Evolutionary conservation across 2,113 vertebrate genomes (phyloP).

Genomic region (Coregonus clupeaformis): DNA sequence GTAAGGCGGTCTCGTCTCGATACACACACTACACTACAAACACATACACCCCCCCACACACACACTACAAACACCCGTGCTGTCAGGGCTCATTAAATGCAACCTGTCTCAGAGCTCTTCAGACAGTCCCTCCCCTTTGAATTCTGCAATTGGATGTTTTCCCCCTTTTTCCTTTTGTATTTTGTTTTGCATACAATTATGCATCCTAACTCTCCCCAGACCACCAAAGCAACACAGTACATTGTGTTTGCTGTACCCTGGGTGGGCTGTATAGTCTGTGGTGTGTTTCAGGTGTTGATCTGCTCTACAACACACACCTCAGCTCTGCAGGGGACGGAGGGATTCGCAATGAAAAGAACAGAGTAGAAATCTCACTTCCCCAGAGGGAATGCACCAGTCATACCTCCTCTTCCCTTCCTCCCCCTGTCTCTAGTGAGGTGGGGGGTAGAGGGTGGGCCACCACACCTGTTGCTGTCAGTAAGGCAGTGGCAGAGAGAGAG

Average conservation of each 20-base stretch:
- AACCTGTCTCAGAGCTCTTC: slow-evolving; percentile 47
- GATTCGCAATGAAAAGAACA: slow-evolving; percentile 49
- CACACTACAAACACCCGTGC: slow-evolving; percentile 18
- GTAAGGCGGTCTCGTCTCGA: not conserved
- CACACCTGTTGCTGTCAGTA: slow-evolving; percentile 72
- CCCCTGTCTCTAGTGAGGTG: slow-evolving; percentile 38
- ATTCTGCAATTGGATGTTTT: slow-evolving; percentile 14
- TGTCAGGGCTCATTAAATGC: slow-evolving; percentile 35
- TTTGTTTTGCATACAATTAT: slow-evolving; percentile 28
- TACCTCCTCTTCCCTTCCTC: slow-evolving; percentile 6
- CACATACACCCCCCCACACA: slow-evolving; percentile 24
- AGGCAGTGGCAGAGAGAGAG: slow-evolving; percentile 30
- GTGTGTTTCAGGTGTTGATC: slow-evolving; percentile 45
- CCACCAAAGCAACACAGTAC: slow-evolving; percentile 29
- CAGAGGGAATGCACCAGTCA: not conserved
- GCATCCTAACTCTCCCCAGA: slow-evolving; percentile 27
- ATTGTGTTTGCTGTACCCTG: slow-evolving; percentile 10
- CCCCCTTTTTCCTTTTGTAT: slow-evolving; percentile 23
- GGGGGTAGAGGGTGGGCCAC: slow-evolving; percentile 31
- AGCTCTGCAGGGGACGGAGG: slow-evolving; percentile 17
- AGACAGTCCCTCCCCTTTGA: slow-evolving; percentile 40
- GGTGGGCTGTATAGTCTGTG: slow-evolving; percentile 36
- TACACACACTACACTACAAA: slow-evolving; percentile 3
- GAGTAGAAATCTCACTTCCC: slow-evolving; percentile 35
- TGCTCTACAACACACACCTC: slow-evolving; percentile 5